Percentiles rank a stretch among this genome's conserved stretches.
These are phyloP conservation scores for Leguminivora glycinivorella DNA, from an alignment of 1,140 invertebrate genomes.

Conservation along the genomic window DNA sequence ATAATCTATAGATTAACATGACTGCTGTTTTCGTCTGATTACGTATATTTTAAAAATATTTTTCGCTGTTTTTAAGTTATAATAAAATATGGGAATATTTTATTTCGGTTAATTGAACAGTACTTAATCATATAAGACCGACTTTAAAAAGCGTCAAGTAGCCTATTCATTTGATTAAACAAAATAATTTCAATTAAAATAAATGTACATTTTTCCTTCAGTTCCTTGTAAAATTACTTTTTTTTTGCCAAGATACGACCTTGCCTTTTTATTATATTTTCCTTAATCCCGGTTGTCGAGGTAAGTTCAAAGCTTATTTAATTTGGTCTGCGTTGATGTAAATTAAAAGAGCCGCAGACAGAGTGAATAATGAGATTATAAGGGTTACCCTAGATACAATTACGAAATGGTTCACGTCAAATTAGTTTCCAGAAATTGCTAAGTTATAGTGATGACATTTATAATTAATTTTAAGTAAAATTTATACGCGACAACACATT, in stretches of 20 bases:
- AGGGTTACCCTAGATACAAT: not conserved
- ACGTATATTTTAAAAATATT: no score
- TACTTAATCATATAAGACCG: no score
- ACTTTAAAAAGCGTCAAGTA: no score
- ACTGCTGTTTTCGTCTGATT: no score
- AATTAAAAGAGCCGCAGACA: conserved; percentile 25
- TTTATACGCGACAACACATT: not conserved
- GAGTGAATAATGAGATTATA: conserved; percentile 21
- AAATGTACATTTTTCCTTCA: no score
- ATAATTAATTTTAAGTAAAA: conserved; percentile 14
- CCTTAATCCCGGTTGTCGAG: conserved; percentile 7
- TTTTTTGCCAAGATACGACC: not conserved
- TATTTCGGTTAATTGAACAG: no score
- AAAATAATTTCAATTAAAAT: no score
- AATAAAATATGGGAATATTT: no score
- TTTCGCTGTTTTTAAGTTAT: no score
- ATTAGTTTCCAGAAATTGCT: conserved; percentile 19
- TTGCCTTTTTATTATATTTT: conserved; percentile 14
- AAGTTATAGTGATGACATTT: not conserved
- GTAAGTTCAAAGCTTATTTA: conserved; percentile 22
- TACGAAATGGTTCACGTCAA: conserved; percentile 17
- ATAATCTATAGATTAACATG: no score
- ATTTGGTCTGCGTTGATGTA: conserved; percentile 13
- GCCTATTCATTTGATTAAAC: no score
- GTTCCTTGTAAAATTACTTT: not conserved